These are phyloP conservation scores for Aricia agestis DNA, from an alignment of 1,140 invertebrate species.

Conservation along the genomic window DNA sequence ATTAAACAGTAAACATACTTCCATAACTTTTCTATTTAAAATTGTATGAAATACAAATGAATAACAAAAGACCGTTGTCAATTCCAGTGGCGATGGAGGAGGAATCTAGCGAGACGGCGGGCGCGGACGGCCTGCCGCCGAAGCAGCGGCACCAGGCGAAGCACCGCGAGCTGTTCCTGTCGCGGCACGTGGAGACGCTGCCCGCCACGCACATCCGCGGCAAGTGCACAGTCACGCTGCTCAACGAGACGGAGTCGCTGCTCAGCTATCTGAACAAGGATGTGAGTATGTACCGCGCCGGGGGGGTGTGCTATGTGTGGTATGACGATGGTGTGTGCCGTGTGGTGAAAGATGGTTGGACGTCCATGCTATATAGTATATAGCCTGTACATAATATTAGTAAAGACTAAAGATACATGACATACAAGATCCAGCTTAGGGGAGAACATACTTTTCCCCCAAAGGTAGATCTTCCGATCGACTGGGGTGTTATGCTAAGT, in stretches of 20 bases:
- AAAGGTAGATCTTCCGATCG: no score
- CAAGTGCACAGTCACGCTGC: slow-evolving; percentile 98
- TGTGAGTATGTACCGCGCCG: slow-evolving; percentile 79
- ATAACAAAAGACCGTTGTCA: not conserved
- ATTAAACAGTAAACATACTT: no score
- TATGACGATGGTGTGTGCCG: no score
- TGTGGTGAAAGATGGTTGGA: no score
- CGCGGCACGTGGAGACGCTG: slow-evolving; percentile 97
- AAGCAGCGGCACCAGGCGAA: slow-evolving; percentile 96
- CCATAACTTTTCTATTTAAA: no score
- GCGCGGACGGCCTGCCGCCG: slow-evolving; percentile 77
- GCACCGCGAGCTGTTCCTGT: slow-evolving; percentile 98
- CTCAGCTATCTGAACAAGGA: slow-evolving; percentile 98
- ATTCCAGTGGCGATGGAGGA: slow-evolving; percentile 70
- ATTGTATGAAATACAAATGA: not conserved
- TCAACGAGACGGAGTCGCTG: slow-evolving; percentile 98
- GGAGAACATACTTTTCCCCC: no score
- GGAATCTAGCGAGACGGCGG: slow-evolving; percentile 66
- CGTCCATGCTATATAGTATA: no score
- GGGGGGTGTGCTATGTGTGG: slow-evolving; percentile 2
- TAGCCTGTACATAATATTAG: no score
- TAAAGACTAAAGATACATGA: no score
- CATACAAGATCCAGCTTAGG: no score
- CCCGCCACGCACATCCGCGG: slow-evolving; percentile 99
- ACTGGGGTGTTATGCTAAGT: no score